Conservation (phyloP, 1,140 invertebrate genomes). For the Sycophaga agraensis region DNA sequence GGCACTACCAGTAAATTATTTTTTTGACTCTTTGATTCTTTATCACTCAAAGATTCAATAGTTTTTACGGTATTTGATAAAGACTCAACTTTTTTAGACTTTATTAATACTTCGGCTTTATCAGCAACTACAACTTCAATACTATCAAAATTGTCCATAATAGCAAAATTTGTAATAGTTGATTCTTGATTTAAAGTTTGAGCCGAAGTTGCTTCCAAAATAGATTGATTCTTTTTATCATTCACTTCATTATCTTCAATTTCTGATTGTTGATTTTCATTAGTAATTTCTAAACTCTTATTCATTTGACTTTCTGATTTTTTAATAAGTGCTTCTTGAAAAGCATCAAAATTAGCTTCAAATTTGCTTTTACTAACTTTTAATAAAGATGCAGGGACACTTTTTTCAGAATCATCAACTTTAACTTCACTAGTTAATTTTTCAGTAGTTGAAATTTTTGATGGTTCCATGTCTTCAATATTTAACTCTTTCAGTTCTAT, state of each 20-base stretch:
- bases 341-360: slow-evolving; percentile 41
- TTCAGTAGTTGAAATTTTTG: background rate
- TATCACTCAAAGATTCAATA: background rate
- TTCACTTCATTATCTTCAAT: background rate
- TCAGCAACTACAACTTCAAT: slow-evolving; percentile 35
- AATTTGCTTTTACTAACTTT: slow-evolving; percentile 2
- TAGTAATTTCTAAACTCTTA: background rate
- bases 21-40: background rate
- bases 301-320: slow-evolving; percentile 39
- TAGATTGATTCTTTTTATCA: background rate
- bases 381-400: background rate
- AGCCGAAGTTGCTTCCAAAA: background rate
- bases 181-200: background rate
- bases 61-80: background rate
- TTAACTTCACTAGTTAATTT: background rate
- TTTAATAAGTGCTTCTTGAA: slow-evolving; percentile 46
- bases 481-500: no score
- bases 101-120: slow-evolving; percentile 31
- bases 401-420: background rate
- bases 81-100: slow-evolving; percentile 20
- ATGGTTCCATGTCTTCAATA: no score
- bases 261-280: background rate
- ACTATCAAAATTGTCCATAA: slow-evolving; percentile 26
- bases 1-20: background rate
- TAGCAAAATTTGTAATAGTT: slow-evolving; percentile 13